A percentile compares a stretch with the other conserved stretches of the same genome.
Conservation (phyloP, 2,113 vertebrate genomes). For the Cygnus buccinator region DNA sequence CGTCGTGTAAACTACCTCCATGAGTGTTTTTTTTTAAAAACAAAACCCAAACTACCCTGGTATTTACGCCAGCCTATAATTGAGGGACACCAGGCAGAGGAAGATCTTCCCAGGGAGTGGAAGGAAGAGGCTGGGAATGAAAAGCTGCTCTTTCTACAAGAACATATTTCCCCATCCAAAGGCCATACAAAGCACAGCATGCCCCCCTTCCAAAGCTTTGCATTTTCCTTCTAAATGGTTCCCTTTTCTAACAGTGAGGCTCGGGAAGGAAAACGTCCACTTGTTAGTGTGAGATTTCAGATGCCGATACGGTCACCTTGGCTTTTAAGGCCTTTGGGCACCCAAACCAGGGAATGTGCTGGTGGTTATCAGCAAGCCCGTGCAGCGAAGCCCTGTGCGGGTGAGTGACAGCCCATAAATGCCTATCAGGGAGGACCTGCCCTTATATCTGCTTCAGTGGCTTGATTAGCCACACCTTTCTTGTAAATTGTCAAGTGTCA, state of each 20-base stretch:
- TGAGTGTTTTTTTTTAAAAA: not conserved
- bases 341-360: conserved; percentile 44
- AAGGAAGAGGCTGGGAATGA: not conserved
- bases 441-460: conserved; percentile 70
- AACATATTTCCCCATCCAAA: not conserved
- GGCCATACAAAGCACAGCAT: accelerated
- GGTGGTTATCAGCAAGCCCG: conserved; percentile 72
- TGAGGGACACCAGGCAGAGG: not conserved
- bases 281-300: not conserved
- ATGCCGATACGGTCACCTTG: not conserved
- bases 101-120: not conserved
- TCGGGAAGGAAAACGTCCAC: not conserved
- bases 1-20: not conserved
- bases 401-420: conserved; percentile 67
- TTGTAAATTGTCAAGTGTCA: conserved; percentile 76
- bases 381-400: conserved; percentile 56
- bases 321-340: conserved; percentile 69
- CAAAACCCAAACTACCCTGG: not conserved
- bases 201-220: not conserved
- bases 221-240: not conserved
- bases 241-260: not conserved
- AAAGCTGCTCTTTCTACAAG: not conserved
- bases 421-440: conserved; percentile 49
- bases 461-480: conserved; percentile 76
- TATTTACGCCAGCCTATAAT: not conserved